These are phyloP conservation scores for Hippocampus comes DNA, from an alignment of 2,113 vertebrate genomes.

Conservation along the genomic window DNA sequence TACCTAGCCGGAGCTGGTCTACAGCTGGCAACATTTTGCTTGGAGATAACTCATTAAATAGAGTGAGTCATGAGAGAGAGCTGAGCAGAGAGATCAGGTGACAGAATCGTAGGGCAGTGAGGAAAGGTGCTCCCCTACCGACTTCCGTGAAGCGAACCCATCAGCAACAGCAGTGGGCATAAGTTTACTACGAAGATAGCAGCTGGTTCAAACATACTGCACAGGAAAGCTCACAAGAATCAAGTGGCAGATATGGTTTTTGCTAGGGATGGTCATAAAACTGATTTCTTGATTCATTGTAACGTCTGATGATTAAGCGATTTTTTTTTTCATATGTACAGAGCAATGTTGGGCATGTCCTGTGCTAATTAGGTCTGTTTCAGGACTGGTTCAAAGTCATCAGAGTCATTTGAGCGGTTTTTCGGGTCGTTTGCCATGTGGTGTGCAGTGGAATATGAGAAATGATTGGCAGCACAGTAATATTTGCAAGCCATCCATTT, in stretches of 20 bases:
- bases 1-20: constrained; percentile 24
- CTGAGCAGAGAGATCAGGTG: constrained; percentile 56
- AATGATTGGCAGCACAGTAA: background rate
- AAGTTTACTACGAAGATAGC: background rate
- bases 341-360: no score
- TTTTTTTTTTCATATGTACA: no score
- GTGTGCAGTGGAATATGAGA: background rate
- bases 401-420: no score
- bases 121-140: constrained; percentile 27
- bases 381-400: background rate
- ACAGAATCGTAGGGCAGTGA: constrained; percentile 30
- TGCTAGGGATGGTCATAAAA: no score
- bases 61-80: constrained; percentile 53
- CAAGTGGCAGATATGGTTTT: background rate
- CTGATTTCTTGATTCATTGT: no score
- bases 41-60: constrained; percentile 58
- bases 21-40: constrained; percentile 48
- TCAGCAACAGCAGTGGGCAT: constrained; percentile 2
- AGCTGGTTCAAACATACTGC: background rate
- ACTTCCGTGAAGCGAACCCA: background rate
- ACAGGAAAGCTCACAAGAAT: background rate
- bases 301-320: no score
- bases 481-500: background rate
- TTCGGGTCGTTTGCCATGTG: no score
- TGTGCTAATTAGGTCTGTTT: background rate